Conservation (phyloP, 30 jellyfish, hydroid and myxozoan species). For the Aurelia coerulea region DNA sequence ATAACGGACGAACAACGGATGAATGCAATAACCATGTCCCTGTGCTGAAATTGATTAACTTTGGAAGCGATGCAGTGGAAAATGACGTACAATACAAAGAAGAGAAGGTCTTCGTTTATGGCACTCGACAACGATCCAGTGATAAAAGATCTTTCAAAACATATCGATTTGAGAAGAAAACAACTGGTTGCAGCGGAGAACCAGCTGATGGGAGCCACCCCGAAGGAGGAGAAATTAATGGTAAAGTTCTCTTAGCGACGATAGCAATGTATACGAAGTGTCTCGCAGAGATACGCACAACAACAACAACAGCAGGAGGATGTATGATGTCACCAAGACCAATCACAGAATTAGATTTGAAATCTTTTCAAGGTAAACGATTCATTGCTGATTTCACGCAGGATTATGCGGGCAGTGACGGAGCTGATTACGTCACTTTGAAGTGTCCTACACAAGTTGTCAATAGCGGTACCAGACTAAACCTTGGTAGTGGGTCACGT, state of each 20-base stretch:
- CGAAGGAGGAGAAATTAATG: not conserved
- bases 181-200: conserved; percentile 12
- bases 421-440: conserved; percentile 1
- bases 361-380: not conserved
- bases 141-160: not conserved
- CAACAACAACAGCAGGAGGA: not conserved
- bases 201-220: conserved; percentile 29
- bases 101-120: not conserved
- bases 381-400: conserved; percentile 1
- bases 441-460: conserved; percentile 12
- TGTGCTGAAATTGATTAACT: not conserved
- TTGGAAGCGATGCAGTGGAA: conserved; percentile 15
- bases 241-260: conserved; percentile 2
- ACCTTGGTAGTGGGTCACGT: not conserved
- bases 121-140: not conserved
- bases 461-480: not conserved
- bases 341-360: conserved; percentile 3
- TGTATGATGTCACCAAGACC: conserved; percentile 22
- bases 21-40: not conserved
- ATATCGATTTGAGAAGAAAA: not conserved
- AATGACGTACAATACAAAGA: conserved; percentile 26
- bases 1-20: not conserved
- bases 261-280: not conserved
- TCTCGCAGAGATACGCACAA: conserved; percentile 2
- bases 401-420: not conserved